Percentiles rank a stretch among this genome's conserved stretches.
These are phyloP conservation scores for Poliocrania exsul DNA, from an alignment of 2,797 vertebrate species.

Conservation along the genomic window DNA sequence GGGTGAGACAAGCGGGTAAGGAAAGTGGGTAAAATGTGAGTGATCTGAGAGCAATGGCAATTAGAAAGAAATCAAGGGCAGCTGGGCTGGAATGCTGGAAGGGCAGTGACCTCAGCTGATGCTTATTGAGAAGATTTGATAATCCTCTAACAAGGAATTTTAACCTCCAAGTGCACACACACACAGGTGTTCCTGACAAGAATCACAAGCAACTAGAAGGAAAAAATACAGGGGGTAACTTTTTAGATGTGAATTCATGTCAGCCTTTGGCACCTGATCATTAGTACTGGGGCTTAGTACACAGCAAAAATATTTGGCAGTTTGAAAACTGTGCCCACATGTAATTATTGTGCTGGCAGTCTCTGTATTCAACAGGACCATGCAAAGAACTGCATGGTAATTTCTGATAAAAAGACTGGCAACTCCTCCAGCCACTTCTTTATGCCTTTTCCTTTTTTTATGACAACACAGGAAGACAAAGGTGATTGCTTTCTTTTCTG, in stretches of 20 bases:
- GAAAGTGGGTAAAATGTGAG: background rate
- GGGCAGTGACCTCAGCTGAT: background rate
- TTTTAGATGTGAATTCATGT: background rate
- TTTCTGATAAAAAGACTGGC: constrained; percentile 27
- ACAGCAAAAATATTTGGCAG: constrained; percentile 37
- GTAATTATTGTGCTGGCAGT: constrained; percentile 21
- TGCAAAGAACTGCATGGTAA: background rate
- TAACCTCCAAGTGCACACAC: background rate
- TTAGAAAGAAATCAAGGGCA: background rate
- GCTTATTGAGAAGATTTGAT: background rate
- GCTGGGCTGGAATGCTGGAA: background rate
- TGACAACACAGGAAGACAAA: constrained; percentile 24
- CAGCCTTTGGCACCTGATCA: constrained; percentile 32
- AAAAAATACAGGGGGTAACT: background rate
- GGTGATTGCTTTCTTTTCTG: background rate
- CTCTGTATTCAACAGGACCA: background rate
- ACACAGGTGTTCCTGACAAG: constrained; percentile 17
- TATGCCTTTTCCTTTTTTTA: background rate
- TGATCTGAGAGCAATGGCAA: background rate
- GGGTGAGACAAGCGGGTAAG: background rate
- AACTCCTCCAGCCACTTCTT: background rate
- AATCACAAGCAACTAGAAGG: background rate
- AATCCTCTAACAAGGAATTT: background rate
- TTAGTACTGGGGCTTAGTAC: background rate
- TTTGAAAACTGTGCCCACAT: constrained; percentile 1